A percentile compares a stretch with the other conserved stretches of the same genome.
Conservation (phyloP, 2,113 vertebrate genomes). For the Oryctolagus cuniculus region mOryCun1.1 NC_091451.1:33666001-33666500, state of each 20-base stretch:
- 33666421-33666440: neutral
- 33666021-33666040: neutral
- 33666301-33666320: neutral
- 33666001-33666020: neutral
- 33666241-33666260: neutral
- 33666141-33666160: neutral
- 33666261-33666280: neutral
- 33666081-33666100: neutral
- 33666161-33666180: neutral
- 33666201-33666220: neutral
- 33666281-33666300: neutral
- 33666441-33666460: slow-evolving; percentile 17
- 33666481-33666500: slow-evolving; percentile 39
- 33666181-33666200: neutral
- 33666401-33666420: neutral
- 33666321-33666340: fast-evolving
- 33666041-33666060: neutral
- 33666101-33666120: neutral
- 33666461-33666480: slow-evolving; percentile 16
- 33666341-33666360: neutral
- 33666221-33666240: fast-evolving
- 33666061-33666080: neutral
- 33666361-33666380: neutral
- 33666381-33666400: neutral
- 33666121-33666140: neutral